These are phyloP conservation scores for Acanthurus lineatus DNA, from an alignment of 2,797 vertebrate genomes.

Conservation along the genomic window DNA sequence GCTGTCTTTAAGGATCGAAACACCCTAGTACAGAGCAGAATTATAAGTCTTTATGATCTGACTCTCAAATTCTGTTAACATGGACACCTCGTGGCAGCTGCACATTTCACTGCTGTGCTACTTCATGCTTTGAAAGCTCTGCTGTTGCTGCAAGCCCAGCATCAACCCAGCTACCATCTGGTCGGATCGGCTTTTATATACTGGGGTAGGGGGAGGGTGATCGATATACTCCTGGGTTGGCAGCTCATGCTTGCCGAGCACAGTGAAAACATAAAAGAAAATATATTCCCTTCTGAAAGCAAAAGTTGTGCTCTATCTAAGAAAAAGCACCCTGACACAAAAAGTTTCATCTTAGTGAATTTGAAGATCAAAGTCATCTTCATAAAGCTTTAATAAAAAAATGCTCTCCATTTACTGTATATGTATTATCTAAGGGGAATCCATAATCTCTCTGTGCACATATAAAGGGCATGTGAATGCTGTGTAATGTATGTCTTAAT, in stretches of 20 bases:
- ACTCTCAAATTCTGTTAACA: slow-evolving; percentile 26
- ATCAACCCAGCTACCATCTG: slow-evolving; percentile 60
- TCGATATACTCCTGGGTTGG: slow-evolving; percentile 62
- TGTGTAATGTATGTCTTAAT: neutral
- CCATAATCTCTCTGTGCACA: neutral
- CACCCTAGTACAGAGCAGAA: neutral
- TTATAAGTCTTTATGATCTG: slow-evolving; percentile 15
- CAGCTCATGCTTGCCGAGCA: slow-evolving; percentile 52
- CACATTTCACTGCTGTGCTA: slow-evolving; percentile 42
- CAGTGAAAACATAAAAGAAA: slow-evolving; percentile 55
- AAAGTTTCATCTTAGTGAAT: slow-evolving; percentile 27
- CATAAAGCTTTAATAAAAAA: slow-evolving; percentile 6
- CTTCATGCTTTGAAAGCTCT: slow-evolving; percentile 33
- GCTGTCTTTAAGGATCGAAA: neutral
- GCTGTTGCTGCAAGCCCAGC: slow-evolving; percentile 40
- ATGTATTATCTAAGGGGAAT: neutral
- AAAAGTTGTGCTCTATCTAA: slow-evolving; percentile 33
- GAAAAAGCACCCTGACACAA: neutral
- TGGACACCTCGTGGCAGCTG: slow-evolving; percentile 30
- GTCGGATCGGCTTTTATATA: slow-evolving; percentile 56
- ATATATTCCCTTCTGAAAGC: slow-evolving; percentile 48
- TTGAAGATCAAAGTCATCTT: slow-evolving; percentile 44
- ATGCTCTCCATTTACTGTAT: neutral
- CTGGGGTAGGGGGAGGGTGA: slow-evolving; percentile 17
- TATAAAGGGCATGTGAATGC: slow-evolving; percentile 2